Evolutionary conservation across 1,140 invertebrate genomes (phyloP).

Genomic region (Heliconius himera): DNA sequence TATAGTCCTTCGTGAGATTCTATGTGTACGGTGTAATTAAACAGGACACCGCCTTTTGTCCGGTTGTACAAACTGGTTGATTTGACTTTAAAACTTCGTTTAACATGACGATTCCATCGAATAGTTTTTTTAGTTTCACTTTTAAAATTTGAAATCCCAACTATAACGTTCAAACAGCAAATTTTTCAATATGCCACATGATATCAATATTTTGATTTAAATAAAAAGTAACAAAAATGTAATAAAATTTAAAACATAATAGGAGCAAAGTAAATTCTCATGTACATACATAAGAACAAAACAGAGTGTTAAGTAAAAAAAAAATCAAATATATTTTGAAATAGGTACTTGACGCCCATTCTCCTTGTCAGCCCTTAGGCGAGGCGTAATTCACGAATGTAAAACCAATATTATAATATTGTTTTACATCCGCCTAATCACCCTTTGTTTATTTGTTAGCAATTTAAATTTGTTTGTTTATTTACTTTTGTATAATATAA

Average conservation of each 20-base stretch:
- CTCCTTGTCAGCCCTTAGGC: neutral
- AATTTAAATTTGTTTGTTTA: constrained; percentile 11
- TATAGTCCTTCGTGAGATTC: too few relatives aligned
- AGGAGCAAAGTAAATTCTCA: neutral
- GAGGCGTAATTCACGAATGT: neutral
- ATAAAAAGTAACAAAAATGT: neutral
- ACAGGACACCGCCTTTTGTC: too few relatives aligned
- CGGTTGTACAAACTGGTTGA: too few relatives aligned
- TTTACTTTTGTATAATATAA: neutral
- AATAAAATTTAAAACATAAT: neutral
- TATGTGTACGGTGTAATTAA: too few relatives aligned
- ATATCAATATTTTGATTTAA: neutral
- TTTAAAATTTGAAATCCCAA: too few relatives aligned
- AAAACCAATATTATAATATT: constrained; percentile 13
- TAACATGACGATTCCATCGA: too few relatives aligned
- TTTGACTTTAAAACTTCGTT: too few relatives aligned
- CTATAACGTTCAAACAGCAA: too few relatives aligned
- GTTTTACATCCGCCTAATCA: constrained; percentile 12
- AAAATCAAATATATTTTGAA: neutral
- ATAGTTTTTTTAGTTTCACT: too few relatives aligned
- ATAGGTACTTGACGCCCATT: neutral
- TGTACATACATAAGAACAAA: neutral
- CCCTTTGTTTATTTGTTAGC: constrained; percentile 12
- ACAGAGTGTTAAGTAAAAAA: neutral
- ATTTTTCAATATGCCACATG: too few relatives aligned